Conservation (phyloP, 2,888 invertebrate genomes). For the Cactoblastis cactorum region DNA sequence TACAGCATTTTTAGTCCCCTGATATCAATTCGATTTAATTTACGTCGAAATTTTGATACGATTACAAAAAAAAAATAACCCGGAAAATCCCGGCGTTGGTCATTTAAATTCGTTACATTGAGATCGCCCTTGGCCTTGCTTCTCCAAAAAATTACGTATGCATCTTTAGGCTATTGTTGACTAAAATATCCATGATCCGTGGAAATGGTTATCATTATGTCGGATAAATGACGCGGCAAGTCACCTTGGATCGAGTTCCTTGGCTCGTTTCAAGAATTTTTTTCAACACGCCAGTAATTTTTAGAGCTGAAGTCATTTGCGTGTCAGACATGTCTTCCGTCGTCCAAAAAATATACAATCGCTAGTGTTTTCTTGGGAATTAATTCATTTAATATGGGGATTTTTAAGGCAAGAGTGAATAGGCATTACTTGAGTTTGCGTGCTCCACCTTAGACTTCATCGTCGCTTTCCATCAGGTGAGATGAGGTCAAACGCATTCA, state of each 20-base stretch:
- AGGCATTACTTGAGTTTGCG: too few species aligned
- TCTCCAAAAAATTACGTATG: slow-evolving; percentile 46
- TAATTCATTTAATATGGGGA: too few species aligned
- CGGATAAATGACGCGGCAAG: slow-evolving; percentile 46
- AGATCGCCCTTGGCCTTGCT: slow-evolving; percentile 44
- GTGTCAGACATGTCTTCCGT: neutral
- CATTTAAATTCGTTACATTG: slow-evolving; percentile 12
- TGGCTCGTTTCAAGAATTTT: slow-evolving; percentile 28
- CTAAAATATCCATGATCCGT: slow-evolving; percentile 60
- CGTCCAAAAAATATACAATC: neutral
- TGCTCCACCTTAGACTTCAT: too few species aligned
- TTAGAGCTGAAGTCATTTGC: neutral
- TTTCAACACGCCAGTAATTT: neutral
- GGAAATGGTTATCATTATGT: slow-evolving; percentile 57
- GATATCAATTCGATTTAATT: too few species aligned
- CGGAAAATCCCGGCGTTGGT: neutral
- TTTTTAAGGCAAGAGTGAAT: too few species aligned
- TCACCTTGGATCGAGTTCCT: slow-evolving; percentile 51
- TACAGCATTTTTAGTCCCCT: too few species aligned
- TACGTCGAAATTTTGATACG: too few species aligned
- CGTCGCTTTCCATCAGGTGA: too few species aligned
- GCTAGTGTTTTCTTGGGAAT: too few species aligned
- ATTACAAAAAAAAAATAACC: slow-evolving; percentile 6
- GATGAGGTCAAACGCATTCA: too few species aligned
- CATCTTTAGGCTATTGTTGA: slow-evolving; percentile 40